Evolutionary conservation across 2,888 invertebrate genomes (phyloP), one percentile per base, ranked within the genome.

Genomic region (Trilocha varians): DNA sequence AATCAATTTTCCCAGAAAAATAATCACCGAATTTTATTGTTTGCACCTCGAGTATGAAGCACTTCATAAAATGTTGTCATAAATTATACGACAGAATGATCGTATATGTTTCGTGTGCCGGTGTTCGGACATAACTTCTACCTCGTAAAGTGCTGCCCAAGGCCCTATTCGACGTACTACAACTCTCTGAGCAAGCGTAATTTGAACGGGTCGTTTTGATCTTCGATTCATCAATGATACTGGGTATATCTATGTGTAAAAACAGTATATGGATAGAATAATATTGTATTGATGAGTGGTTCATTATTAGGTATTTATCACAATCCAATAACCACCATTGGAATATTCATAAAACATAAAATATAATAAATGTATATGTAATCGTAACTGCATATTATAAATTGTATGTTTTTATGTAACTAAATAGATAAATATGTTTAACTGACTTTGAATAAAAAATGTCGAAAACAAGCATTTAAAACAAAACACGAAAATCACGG

Each of bases 21-120:
- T 74, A 71, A 77, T 74, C 66, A 65, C 59, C 61, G 50, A 49
- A 42, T 58, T 70, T 70, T 69, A 72, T 65, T 61, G 55, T 57
- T 48, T 56, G 56, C 53, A 53, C 47, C 48, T 57, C 59, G 62
- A 64, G 70, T 64, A 63, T 67, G 64, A 66, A 69, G 61, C 70
- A 71, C 67, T 71, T 69, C 66, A 73, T 76, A 71, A 74, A 65
- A 59, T 48, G 63, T 53, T 46, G 61, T 53, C 48, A 59, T 72
- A 68, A 69, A 73, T 67, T 66, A 59, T 57, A 62, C 56, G 62
- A 61, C 61, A 65, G 68, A 73, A 61, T 60, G 64, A 65, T 65
- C 61, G 60, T 59, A 56, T 53, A 58, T 55, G 53, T 57, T 71
- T 65, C 60, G 53, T 53, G 51, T 47, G 39, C 44, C 44, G 42